Percentiles rank a stretch among this genome's conserved stretches.
These are phyloP conservation scores for Ailurus styani DNA, from an alignment of 2,113 vertebrate genomes.

Conservation along the genomic window DNA sequence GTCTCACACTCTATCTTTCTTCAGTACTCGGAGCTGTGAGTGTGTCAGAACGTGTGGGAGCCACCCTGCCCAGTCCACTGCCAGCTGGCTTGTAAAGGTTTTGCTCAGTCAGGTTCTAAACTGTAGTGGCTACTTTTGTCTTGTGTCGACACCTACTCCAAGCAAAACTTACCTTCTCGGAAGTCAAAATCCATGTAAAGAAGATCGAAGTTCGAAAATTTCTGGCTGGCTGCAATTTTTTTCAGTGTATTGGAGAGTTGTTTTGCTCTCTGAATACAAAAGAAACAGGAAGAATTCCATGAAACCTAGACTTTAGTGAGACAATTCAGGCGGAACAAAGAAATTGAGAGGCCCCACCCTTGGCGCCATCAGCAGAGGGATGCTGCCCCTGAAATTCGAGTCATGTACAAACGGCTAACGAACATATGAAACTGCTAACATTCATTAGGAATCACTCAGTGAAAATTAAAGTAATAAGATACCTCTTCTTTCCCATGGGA, in stretches of 20 bases:
- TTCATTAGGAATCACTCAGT: constrained; percentile 24
- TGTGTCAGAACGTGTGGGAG: not conserved
- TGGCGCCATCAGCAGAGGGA: not conserved
- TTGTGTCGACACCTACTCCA: not conserved
- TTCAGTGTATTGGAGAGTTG: constrained; percentile 81
- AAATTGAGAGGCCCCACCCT: not conserved
- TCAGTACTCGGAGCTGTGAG: not conserved
- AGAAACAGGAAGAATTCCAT: not conserved
- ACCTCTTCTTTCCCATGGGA: not conserved
- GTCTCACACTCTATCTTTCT: not conserved
- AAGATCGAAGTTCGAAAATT: constrained; percentile 79
- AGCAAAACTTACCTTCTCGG: constrained; percentile 79
- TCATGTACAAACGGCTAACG: not conserved
- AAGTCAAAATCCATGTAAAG: constrained; percentile 83
- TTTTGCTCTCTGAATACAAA: constrained; percentile 78
- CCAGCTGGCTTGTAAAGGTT: not conserved
- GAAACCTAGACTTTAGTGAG: not conserved
- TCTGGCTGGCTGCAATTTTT: constrained; percentile 76
- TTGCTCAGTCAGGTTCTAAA: not conserved
- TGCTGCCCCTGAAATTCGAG: not conserved
- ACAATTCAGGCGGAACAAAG: constrained; percentile 18
- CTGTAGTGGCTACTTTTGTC: not conserved
- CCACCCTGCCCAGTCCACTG: not conserved
- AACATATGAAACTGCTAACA: not conserved
- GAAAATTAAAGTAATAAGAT: not conserved